Conservation (phyloP, 37 sponge, comb jelly and placozoan species). For the Chondrosia reniformis region DNA sequence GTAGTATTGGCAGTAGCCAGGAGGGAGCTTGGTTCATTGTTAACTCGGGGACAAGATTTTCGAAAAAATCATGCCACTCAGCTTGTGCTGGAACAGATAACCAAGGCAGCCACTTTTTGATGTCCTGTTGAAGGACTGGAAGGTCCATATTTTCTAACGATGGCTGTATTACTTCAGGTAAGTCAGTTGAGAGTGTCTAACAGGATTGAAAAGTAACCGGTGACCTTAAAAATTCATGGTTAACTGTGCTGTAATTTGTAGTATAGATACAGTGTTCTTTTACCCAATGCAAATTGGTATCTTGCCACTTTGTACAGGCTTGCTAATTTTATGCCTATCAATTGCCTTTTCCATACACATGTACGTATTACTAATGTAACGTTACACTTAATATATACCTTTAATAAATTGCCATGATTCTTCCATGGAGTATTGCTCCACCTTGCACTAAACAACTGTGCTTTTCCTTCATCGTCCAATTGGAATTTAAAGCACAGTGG, state of each 20-base stretch:
- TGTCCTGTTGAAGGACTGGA: neutral
- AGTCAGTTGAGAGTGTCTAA: neutral
- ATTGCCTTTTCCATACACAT: too few species aligned
- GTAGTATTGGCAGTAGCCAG: too few species aligned
- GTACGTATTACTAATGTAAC: too few species aligned
- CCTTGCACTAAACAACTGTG: constrained; percentile 10
- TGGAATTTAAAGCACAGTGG: constrained; percentile 26
- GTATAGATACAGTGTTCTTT: too few species aligned
- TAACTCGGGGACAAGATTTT: neutral
- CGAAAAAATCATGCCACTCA: neutral
- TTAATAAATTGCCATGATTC: constrained; percentile 3
- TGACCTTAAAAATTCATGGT: too few species aligned
- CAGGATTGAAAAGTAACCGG: too few species aligned
- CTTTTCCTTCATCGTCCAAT: neutral
- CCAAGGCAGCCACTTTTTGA: constrained; percentile 22
- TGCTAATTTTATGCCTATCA: too few species aligned
- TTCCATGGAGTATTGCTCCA: constrained; percentile 1
- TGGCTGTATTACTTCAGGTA: neutral
- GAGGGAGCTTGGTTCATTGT: too few species aligned
- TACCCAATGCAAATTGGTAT: too few species aligned
- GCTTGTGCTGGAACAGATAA: neutral
- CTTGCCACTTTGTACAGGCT: too few species aligned
- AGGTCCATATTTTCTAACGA: neutral
- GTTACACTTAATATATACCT: too few species aligned
- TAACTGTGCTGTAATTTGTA: too few species aligned